These are phyloP conservation scores for Pseudomyrmex flavicornis DNA, from an alignment of 1,140 invertebrate species.

Conservation along the genomic window DNA sequence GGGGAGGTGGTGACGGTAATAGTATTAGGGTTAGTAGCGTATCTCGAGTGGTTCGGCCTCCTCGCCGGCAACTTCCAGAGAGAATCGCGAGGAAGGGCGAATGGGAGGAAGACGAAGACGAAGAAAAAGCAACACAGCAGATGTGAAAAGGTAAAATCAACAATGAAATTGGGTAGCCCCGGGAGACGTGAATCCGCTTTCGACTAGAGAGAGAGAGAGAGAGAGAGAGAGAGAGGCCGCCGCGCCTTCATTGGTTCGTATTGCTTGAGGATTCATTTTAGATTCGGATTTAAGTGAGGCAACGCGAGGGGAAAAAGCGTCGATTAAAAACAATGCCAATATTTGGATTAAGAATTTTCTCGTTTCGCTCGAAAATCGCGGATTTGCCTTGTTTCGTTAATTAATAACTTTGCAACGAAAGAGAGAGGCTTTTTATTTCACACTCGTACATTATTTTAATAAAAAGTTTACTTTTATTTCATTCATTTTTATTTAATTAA, in stretches of 20 bases:
- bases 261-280: slow-evolving; percentile 66
- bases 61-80: slow-evolving; percentile 11
- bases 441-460: background rate
- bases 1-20: slow-evolving; percentile 66
- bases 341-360: slow-evolving; percentile 59
- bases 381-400: slow-evolving; percentile 36
- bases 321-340: slow-evolving; percentile 71
- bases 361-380: slow-evolving; percentile 30
- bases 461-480: too few relatives aligned
- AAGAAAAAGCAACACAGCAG: slow-evolving; percentile 39
- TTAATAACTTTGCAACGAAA: slow-evolving; percentile 7
- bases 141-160: slow-evolving; percentile 72
- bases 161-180: slow-evolving; percentile 51
- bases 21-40: slow-evolving; percentile 76
- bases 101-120: slow-evolving; percentile 53
- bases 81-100: slow-evolving; percentile 46
- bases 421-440: background rate
- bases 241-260: slow-evolving; percentile 63
- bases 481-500: background rate
- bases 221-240: background rate
- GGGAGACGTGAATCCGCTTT: slow-evolving; percentile 16
- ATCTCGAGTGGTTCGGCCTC: slow-evolving; percentile 71
- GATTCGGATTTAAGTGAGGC: slow-evolving; percentile 58
- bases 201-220: slow-evolving; percentile 10
- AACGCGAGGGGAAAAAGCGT: slow-evolving; percentile 31